Base-by-base conservation (phyloP, 2,797 vertebrate genomes). In the Ctenosaura bakeri region DNA sequence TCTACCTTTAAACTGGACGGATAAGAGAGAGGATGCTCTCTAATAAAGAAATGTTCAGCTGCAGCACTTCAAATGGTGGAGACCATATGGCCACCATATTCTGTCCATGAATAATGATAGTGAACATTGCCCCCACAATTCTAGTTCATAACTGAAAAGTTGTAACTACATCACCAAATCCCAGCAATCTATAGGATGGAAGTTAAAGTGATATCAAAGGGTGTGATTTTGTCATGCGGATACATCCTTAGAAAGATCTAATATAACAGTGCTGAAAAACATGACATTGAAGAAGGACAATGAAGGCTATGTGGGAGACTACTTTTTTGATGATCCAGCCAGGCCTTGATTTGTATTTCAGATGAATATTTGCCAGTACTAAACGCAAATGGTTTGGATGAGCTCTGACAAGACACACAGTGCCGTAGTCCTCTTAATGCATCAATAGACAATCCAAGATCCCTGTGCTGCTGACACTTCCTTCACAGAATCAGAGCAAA, bases 401-500 rank as follows among this genome's bases (percentile, higher is more conserved):
- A 95, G 77, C 26, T 86, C 46, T 88, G 87, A 14, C 80, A 73
- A 85, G 18, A 64, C 84, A 16, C 35, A 87, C 26, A 46, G 18
- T 62, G 29, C 7, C 59, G 13, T 74, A 18, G 52, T 35, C 26
- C 0, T 54, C 32, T 79, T 91, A 59, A 3, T 32, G 10, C 56
- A 42, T 22, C 0, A 0, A 7, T n/a, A 69, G 62, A 46, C 83
- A 76, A 56, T 90, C 77, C 79, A 79, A 62, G 14, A 79, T 92
- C 82, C 66, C 87, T 86, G 88, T 88, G n/a, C 93, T 54, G 29
- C 52, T 62, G 38, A 32, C 81, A 93, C n/a, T 90, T 80, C 42
- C 90, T 93, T 86, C 86, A 26, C 35, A 92, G 71, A 80, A 54
- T 14, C 73, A 0, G 3, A 1, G 24, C 24, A 71, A 85, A 89